Conservation (phyloP, 2,888 invertebrate species). For the Drosophila testacea region DNA sequence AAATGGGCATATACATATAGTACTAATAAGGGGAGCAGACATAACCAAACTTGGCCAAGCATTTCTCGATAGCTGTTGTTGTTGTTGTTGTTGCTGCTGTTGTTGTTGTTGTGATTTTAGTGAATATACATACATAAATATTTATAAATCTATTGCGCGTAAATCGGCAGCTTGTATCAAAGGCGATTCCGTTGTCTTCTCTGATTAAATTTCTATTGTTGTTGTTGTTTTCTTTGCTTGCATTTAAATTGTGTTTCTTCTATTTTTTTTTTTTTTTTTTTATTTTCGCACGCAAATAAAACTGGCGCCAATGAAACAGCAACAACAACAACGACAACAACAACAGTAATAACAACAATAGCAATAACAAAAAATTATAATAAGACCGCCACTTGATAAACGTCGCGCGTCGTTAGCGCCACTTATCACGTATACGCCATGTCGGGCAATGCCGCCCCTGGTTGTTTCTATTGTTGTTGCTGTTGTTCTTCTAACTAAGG, state of each 20-base stretch:
- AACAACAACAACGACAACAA: background rate
- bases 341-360: constrained; percentile 20
- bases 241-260: constrained; percentile 65
- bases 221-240: constrained; percentile 37
- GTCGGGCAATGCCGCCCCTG: constrained; percentile 66
- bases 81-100: background rate
- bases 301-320: constrained; percentile 72
- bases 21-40: background rate
- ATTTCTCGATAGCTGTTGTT: background rate
- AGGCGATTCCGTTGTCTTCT: constrained; percentile 40
- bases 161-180: constrained; percentile 52
- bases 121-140: constrained; percentile 33
- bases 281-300: constrained; percentile 79
- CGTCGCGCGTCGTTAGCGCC: constrained; percentile 80
- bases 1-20: constrained; percentile 7
- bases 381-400: constrained; percentile 74
- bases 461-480: constrained; percentile 7
- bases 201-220: constrained; percentile 40
- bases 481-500: constrained; percentile 10
- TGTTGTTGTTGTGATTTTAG: constrained; percentile 1
- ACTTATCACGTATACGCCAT: constrained; percentile 80
- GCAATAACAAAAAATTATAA: constrained; percentile 45
- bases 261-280: background rate
- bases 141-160: constrained; percentile 52
- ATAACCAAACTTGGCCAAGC: background rate